Base-by-base conservation (phyloP, 2,113 vertebrate genomes). In the Eubucco bourcierii region DNA sequence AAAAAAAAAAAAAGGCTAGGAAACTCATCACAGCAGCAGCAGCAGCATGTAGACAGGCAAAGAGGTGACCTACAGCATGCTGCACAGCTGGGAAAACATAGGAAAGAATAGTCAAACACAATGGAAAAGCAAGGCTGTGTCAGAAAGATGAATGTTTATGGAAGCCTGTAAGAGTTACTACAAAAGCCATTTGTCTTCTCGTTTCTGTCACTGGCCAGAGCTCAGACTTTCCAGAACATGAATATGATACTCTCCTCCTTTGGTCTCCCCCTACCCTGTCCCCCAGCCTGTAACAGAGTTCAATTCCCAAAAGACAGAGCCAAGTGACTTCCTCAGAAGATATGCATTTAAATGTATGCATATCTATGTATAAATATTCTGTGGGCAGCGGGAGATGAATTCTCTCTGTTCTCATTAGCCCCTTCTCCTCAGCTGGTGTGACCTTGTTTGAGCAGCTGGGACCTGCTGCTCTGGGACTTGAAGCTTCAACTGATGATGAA, bases 331-430 rank as follows among this genome's bases (percentile, higher is more conserved):
- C 47, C 37, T 91, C 47, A 61, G 85, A 93, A 56, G 23, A 72
- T 47, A 55, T 47, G 14, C 44, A 90, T 84, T 93, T 86, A 94
- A 91, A 91, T 86, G 27, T 79, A 83, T 93, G 77, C 70, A 88
- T 87, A 91, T 90, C 39, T 67, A 94, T 71, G 72, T 88, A 88
- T 91, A 87, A 63, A 93, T 87, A 87, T 91, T 91, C 87, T 80
- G 76, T 76, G 53, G 28, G 61, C 77, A 87, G 75, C 47, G 78
- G 65, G 9, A 93, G 65, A 80, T 33, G 1, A 95, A 67, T 91
- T 77, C 2, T 89, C 44, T 76, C 33, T 80, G 2, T 83, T 91
- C 73, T 93, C 56, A 67, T 90, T 90, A 94, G 21, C 4, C 44
- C 27, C 50, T 66, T 80, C 53, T 83, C 23, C 56, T 67, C 65